These are phyloP conservation scores for Stegophylla sp. DNA, from an alignment of 2,888 invertebrate species.

Conservation along the genomic window DNA sequence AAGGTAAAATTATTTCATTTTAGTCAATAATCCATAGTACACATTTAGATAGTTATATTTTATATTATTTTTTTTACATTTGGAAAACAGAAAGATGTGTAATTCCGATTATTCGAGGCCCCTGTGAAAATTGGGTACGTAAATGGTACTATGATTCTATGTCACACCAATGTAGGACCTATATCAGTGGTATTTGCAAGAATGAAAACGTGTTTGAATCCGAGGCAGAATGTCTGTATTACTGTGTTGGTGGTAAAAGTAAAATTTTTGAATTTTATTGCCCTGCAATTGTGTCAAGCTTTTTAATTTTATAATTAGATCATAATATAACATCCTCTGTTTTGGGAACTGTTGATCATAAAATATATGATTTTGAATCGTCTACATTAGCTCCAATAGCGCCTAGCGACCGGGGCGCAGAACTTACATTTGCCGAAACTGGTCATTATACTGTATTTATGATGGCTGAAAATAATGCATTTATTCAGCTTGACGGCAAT, in stretches of 20 bases:
- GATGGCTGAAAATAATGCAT: conserved; percentile 89
- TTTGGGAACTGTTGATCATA: conserved; percentile 10
- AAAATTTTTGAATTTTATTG: conserved; percentile 60
- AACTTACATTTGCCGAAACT: conserved; percentile 84
- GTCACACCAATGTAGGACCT: conserved; percentile 70
- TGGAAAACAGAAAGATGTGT: conserved; percentile 42
- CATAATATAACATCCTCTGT: conserved; percentile 16
- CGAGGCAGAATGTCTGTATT: conserved; percentile 72
- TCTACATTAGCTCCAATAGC: conserved; percentile 71
- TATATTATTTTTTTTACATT: not conserved
- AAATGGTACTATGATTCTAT: conserved; percentile 74
- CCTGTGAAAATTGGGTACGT: conserved; percentile 71
- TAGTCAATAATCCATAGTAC: not conserved
- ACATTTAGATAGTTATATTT: not conserved
- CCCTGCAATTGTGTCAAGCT: not conserved
- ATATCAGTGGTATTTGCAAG: conserved; percentile 75
- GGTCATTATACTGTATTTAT: conserved; percentile 87
- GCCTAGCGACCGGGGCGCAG: conserved; percentile 77
- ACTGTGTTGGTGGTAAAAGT: conserved; percentile 71
- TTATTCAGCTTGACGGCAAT: conserved; percentile 88
- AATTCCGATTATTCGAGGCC: conserved; percentile 59
- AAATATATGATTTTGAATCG: conserved; percentile 62
- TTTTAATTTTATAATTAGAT: conserved; percentile 25
- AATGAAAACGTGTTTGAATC: conserved; percentile 76
- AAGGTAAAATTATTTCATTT: conserved; percentile 16